Percentiles rank a stretch among this genome's conserved stretches.
Evolutionary conservation across 1,140 invertebrate species (phyloP).

Genomic region (Macrotrachela quadricornifera): DNA sequence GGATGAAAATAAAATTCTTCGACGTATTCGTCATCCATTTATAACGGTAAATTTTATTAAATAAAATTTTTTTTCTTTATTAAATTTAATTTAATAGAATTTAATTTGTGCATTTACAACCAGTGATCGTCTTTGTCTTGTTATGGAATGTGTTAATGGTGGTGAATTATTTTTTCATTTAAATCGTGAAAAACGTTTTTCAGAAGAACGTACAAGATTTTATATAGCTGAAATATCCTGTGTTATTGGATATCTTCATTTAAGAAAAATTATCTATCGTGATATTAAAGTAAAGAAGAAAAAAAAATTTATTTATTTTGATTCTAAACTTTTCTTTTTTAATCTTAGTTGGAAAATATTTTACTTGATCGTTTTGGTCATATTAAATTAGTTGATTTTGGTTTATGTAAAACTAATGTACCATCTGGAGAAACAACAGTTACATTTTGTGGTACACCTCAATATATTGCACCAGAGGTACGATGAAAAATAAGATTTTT

Average conservation of each 20-base stretch:
- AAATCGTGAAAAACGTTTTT: slow-evolving; percentile 52
- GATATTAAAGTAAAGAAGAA: too few relatives aligned
- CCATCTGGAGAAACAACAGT: slow-evolving; percentile 56
- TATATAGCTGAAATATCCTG: slow-evolving; percentile 97
- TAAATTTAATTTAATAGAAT: slow-evolving; percentile 48
- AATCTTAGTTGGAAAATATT: slow-evolving; percentile 1
- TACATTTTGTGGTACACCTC: slow-evolving; percentile 38
- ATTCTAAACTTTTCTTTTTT: not conserved
- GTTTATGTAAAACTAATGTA: slow-evolving; percentile 56
- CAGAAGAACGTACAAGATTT: slow-evolving; percentile 81
- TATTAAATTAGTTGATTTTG: slow-evolving; percentile 46
- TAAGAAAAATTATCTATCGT: slow-evolving; percentile 74
- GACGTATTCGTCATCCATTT: slow-evolving; percentile 91
- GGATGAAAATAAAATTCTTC: slow-evolving; percentile 88
- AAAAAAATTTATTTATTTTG: too few relatives aligned
- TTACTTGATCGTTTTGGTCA: slow-evolving; percentile 1
- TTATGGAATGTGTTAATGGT: slow-evolving; percentile 99
- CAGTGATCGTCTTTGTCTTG: slow-evolving; percentile 85
- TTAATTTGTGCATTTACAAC: slow-evolving; percentile 99
- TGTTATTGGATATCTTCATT: slow-evolving; percentile 82
- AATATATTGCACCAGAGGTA: slow-evolving; percentile 92
- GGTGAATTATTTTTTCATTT: slow-evolving; percentile 96
- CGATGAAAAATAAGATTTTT: too few relatives aligned
- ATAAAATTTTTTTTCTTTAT: not conserved
- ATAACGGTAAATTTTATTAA: slow-evolving; percentile 54